Percentiles rank a stretch among this genome's conserved stretches.
Evolutionary conservation across 2,113 vertebrate species (phyloP).

Genomic region (Galbula dea): DNA sequence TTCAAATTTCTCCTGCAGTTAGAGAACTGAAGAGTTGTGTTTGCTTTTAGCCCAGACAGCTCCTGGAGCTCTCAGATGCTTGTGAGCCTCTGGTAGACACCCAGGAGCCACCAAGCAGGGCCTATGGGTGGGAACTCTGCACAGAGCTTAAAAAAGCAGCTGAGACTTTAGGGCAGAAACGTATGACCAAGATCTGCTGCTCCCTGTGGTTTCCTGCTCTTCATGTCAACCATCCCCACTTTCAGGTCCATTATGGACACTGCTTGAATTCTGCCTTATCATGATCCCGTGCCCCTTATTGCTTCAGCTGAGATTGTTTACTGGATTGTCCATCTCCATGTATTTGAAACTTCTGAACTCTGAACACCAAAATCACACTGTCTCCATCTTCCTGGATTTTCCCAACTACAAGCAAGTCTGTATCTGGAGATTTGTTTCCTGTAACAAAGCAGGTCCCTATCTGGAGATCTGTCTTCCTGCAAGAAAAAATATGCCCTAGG

Average conservation of each 20-base stretch:
- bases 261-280: accelerated
- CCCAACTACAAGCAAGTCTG: neutral
- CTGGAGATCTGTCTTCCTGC: constrained; percentile 19
- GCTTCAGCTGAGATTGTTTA: neutral
- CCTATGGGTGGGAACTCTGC: neutral
- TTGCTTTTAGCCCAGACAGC: neutral
- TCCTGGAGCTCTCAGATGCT: neutral
- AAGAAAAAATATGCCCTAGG: constrained; percentile 18
- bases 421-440: neutral
- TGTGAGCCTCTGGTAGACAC: neutral
- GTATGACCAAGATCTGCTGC: accelerated
- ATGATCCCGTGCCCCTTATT: too few species aligned
- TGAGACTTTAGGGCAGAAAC: neutral
- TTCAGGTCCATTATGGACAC: neutral
- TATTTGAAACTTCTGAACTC: neutral
- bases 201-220: neutral
- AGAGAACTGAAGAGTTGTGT: neutral
- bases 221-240: neutral
- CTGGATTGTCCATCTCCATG: neutral
- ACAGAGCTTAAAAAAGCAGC: neutral
- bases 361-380: neutral
- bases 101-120: neutral
- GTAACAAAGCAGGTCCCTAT: constrained; percentile 13
- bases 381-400: neutral
- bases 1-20: neutral